phyloP scores from a whole-genome alignment of 2,113 vertebrate genomes.

The Gasterosteus nipponicus region DNA sequence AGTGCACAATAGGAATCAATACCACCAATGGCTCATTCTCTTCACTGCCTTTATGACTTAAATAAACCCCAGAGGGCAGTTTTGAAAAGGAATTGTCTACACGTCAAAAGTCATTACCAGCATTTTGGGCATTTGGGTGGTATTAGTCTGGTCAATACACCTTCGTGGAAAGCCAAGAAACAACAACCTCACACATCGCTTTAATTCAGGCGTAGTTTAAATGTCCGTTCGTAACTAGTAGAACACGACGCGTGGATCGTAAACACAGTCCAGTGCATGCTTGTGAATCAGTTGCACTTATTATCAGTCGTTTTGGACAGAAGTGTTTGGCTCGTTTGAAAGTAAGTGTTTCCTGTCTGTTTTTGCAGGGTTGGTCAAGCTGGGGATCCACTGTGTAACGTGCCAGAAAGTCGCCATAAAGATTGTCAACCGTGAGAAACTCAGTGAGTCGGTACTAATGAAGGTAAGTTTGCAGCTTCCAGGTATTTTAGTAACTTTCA shows the following conservation, averaged over 20 bases:
- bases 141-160: conserved; percentile 23
- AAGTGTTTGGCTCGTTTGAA: conserved; percentile 4
- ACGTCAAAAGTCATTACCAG: conserved; percentile 47
- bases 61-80: conserved; percentile 57
- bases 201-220: neutral
- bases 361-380: conserved; percentile 93
- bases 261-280: neutral
- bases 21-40: conserved; percentile 52
- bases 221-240: neutral
- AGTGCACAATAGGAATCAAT: conserved; percentile 68
- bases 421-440: conserved; percentile 98
- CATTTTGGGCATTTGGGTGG: conserved; percentile 18
- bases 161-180: neutral
- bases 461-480: conserved; percentile 86
- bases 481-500: neutral
- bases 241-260: neutral
- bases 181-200: neutral
- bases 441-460: conserved; percentile 99
- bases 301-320: neutral
- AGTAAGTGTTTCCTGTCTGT: conserved; percentile 33
- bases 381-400: conserved; percentile 97
- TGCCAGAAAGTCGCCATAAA: conserved; percentile 99
- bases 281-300: neutral
- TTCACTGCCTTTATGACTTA: conserved; percentile 62
- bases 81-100: conserved; percentile 47